Evolutionary conservation across 2,888 invertebrate species (phyloP).

Genomic region (Drosophila aldrichi): DNA sequence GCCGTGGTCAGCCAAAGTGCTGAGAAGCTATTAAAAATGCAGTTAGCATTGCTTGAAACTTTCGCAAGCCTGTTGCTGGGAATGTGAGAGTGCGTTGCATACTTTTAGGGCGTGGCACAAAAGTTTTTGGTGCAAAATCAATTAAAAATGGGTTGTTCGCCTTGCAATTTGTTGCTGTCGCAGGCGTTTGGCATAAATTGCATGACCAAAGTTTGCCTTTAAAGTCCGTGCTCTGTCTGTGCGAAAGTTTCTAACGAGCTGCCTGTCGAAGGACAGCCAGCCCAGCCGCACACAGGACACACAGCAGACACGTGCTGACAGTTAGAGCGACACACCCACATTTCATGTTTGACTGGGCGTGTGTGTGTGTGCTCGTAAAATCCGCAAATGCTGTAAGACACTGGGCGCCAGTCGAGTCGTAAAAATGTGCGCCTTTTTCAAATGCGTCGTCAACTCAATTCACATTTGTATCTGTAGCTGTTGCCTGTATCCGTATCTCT

Average conservation of each 20-base stretch:
- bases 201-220: slow-evolving; percentile 44
- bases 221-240: slow-evolving; percentile 23
- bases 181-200: slow-evolving; percentile 42
- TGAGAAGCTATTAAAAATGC: slow-evolving; percentile 39
- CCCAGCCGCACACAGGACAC: slow-evolving; percentile 3
- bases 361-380: slow-evolving; percentile 52
- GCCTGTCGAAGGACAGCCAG: slow-evolving; percentile 27
- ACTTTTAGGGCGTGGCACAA: slow-evolving; percentile 32
- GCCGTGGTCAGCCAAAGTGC: slow-evolving; percentile 21
- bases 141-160: slow-evolving; percentile 53
- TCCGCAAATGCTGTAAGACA: slow-evolving; percentile 60
- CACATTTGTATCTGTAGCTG: slow-evolving; percentile 30
- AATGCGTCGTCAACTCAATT: slow-evolving; percentile 38
- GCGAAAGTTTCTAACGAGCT: slow-evolving; percentile 62
- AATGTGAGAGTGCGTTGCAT: slow-evolving; percentile 30
- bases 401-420: slow-evolving; percentile 69
- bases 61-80: slow-evolving; percentile 24
- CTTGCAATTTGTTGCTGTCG: slow-evolving; percentile 54
- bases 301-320: slow-evolving; percentile 36
- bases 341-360: slow-evolving; percentile 25
- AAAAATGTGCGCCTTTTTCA: slow-evolving; percentile 55
- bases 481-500: slow-evolving; percentile 18
- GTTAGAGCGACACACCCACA: slow-evolving; percentile 34
- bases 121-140: slow-evolving; percentile 48
- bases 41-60: slow-evolving; percentile 17